Evolutionary conservation across 2,888 invertebrate genomes (phyloP).

Genomic region (Drosophila neonasuta): DNA sequence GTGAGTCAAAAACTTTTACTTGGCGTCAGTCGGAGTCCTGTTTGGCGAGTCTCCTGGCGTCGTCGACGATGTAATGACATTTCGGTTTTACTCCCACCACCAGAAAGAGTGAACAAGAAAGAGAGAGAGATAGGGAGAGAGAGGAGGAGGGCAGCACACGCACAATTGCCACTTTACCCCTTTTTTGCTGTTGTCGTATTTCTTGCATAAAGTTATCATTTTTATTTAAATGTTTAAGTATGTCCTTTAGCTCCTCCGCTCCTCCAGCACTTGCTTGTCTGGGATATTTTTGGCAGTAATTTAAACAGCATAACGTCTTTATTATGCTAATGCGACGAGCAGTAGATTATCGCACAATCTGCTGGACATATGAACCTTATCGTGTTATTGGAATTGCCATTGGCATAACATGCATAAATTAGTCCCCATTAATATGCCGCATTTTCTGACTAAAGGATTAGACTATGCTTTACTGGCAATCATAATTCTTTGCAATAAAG

Average conservation of each 20-base stretch:
- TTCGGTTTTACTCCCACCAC: conserved; percentile 56
- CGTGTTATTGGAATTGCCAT: conserved; percentile 20
- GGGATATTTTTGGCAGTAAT: conserved; percentile 32
- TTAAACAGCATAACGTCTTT: conserved; percentile 61
- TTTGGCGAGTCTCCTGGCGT: conserved; percentile 53
- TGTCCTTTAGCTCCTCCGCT: conserved; percentile 18
- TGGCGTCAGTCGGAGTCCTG: conserved; percentile 73
- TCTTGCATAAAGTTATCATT: conserved; percentile 76
- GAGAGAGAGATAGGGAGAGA: not conserved
- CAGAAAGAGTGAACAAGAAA: not conserved
- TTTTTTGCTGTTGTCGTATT: conserved; percentile 40
- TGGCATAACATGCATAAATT: conserved; percentile 43
- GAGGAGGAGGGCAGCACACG: not conserved
- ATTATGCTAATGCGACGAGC: conserved; percentile 66
- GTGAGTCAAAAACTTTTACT: conserved; percentile 72
- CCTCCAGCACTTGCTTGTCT: conserved; percentile 12
- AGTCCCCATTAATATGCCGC: conserved; percentile 21
- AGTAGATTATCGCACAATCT: conserved; percentile 50
- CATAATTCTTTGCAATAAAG: not conserved
- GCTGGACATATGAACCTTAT: conserved; percentile 42
- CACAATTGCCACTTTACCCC: conserved; percentile 55
- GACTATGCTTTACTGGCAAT: not conserved
- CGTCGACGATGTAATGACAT: conserved; percentile 67
- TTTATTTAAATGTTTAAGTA: conserved; percentile 79
- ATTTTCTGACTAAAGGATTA: conserved; percentile 20